These are phyloP conservation scores for Heterocephalus glaber DNA, from an alignment of 2,113 vertebrate species.

Conservation along the genomic window DNA sequence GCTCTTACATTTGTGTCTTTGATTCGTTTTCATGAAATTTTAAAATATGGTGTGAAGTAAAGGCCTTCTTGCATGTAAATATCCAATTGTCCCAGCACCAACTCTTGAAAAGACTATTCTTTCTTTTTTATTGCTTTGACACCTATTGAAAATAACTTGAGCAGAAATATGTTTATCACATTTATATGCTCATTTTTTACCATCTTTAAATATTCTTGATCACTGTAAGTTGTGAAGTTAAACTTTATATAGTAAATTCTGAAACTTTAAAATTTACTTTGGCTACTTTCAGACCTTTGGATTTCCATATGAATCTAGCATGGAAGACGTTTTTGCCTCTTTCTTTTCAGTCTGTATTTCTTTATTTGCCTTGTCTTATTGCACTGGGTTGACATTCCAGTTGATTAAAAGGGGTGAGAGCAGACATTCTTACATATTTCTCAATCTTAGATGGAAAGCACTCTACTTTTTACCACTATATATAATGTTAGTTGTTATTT, in stretches of 20 bases:
- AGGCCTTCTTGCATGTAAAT: not conserved
- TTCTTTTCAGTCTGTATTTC: not conserved
- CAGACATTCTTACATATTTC: not conserved
- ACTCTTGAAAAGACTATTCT: not conserved
- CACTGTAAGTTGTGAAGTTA: not conserved
- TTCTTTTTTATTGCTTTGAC: not conserved
- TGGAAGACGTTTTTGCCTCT: not conserved
- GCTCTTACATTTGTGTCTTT: not conserved
- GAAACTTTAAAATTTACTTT: slow-evolving; percentile 8
- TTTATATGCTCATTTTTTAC: not conserved
- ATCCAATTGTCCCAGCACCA: not conserved
- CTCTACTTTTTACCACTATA: not conserved
- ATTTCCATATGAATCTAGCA: not conserved
- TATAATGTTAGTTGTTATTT: not conserved
- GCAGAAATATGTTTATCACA: not conserved
- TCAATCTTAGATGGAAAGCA: not conserved
- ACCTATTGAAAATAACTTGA: not conserved
- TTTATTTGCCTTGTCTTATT: not conserved
- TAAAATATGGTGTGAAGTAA: not conserved
- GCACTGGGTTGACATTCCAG: not conserved
- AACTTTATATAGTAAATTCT: not conserved
- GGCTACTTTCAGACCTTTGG: not conserved
- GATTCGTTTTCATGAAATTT: not conserved
- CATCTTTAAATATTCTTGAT: not conserved
- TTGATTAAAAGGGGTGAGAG: not conserved